These are phyloP conservation scores for Styela clava DNA, from an alignment of 23 tunicate species.

Conservation along the genomic window DNA sequence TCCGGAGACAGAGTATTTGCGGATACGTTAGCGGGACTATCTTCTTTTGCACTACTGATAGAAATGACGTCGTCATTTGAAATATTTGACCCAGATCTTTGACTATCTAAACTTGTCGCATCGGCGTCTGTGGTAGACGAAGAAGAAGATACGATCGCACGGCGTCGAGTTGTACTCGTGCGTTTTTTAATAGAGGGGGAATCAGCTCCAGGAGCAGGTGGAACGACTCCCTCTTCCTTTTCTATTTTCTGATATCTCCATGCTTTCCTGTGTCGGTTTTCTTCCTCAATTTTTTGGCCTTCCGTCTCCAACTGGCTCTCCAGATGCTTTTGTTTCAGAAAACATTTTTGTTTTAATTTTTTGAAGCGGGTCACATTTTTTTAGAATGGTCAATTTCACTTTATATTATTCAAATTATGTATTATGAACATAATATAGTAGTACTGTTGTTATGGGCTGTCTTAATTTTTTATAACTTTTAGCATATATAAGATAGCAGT, in stretches of 20 bases:
- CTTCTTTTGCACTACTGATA: not conserved
- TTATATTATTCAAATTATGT: too few species aligned
- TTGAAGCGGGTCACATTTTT: too few species aligned
- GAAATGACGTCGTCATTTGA: slow-evolving; percentile 1
- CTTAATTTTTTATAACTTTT: too few species aligned
- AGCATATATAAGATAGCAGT: too few species aligned
- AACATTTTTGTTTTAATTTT: not conserved
- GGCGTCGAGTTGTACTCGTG: not conserved
- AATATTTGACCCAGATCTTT: not conserved
- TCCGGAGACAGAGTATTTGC: slow-evolving; percentile 10
- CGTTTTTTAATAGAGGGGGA: not conserved
- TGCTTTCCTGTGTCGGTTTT: slow-evolving; percentile 3
- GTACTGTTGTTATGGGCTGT: too few species aligned
- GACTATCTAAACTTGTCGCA: not conserved
- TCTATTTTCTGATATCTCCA: slow-evolving; percentile 29
- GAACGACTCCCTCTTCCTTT: slow-evolving; percentile 1
- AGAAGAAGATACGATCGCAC: slow-evolving; percentile 4
- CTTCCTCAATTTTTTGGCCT: not conserved
- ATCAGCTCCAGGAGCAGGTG: not conserved
- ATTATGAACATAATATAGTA: too few species aligned
- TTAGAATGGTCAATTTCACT: too few species aligned
- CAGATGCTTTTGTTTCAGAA: slow-evolving; percentile 5
- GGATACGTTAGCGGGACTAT: not conserved
- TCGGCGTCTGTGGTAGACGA: slow-evolving; percentile 9
- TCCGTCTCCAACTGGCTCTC: slow-evolving; percentile 12